Conservation (phyloP, 53 echinoderm and acorn worm genomes). For the Paracentrotus lividus region DNA sequence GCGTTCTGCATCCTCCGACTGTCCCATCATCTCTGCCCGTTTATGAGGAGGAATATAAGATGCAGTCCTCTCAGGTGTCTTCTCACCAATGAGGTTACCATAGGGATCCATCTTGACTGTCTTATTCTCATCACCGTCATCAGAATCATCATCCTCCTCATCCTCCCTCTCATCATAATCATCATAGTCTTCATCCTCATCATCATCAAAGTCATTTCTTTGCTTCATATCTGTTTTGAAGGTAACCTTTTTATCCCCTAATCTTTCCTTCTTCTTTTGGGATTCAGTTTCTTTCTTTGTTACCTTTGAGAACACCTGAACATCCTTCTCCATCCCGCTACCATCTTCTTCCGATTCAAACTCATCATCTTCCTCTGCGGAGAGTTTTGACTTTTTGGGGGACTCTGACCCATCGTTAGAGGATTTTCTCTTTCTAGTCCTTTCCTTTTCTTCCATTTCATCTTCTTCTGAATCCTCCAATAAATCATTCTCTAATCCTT, state of each 20-base stretch:
- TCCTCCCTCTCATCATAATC: constrained; percentile 60
- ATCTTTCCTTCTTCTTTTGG: not conserved
- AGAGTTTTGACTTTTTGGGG: not conserved
- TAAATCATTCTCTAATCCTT: constrained; percentile 13
- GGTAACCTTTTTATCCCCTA: not conserved
- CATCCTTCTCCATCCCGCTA: not conserved
- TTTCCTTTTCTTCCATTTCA: not conserved
- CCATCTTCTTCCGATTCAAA: not conserved
- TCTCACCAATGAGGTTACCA: constrained; percentile 76
- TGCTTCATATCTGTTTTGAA: not conserved
- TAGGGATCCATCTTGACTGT: constrained; percentile 87
- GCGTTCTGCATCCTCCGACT: constrained; percentile 71
- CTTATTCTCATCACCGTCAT: constrained; percentile 22
- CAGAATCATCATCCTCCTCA: constrained; percentile 44
- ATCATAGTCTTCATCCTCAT: constrained; percentile 50
- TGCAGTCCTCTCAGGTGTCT: constrained; percentile 41
- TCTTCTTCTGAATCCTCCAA: constrained; percentile 31
- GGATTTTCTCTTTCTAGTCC: constrained; percentile 16
- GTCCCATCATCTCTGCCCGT: constrained; percentile 94
- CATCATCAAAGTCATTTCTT: constrained; percentile 49
- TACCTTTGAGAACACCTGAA: constrained; percentile 25
- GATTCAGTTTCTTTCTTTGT: not conserved
- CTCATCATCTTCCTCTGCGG: constrained; percentile 37
- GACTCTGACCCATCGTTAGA: not conserved
- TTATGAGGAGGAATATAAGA: constrained; percentile 93